Evolutionary conservation across 1,140 invertebrate genomes (phyloP), one percentile per base, ranked within the genome.

Genomic region (Rhopalosiphum padi): DNA sequence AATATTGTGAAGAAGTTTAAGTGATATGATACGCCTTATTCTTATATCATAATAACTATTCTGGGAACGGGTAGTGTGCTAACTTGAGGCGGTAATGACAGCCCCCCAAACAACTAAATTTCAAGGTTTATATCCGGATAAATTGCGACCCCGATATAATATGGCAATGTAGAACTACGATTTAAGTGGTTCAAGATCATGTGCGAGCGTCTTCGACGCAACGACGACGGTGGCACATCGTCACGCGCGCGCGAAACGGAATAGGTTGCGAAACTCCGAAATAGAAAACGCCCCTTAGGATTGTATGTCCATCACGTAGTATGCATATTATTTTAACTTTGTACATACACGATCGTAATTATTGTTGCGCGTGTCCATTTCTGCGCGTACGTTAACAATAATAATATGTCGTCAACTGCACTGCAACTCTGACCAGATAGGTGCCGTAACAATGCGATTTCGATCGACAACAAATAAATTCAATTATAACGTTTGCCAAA

Each of bases 121-220:
- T 30, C 25, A 30, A 68, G 60, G 25, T 15, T 68, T 25, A 15
- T n/a, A 68, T 68, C 60, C 60, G 60, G 60, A 68, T 30, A 68
- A 68, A n/a, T 30, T 11, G 60, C 30, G 60, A 68, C 30, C 30
- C 30, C 60, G 60, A 68, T 30, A 30, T 30, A 30, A 68, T 30
- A 30, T 68, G 15, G 30, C 22, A 41, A 41, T 41, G 2, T 41
- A 41, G 41, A 41, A 68, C 30, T 68, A 30, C 30, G 15, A 23
- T 37, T 53, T 85, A 93, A 85, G 68, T 93, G 91, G 91, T 93
- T 93, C 91, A 93, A 93, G 91, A 93, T 93, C 91, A 51, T 82
- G 15, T 15, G 25, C 46, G 5, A 41, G 18, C 30, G 90, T 25
- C 22, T 51, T n/a, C 15, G 30, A 25, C 15, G 25, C 9, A 30